Base-by-base conservation (phyloP, 1,140 invertebrate species). In the Pseudomyrmex cubaensis region DNA sequence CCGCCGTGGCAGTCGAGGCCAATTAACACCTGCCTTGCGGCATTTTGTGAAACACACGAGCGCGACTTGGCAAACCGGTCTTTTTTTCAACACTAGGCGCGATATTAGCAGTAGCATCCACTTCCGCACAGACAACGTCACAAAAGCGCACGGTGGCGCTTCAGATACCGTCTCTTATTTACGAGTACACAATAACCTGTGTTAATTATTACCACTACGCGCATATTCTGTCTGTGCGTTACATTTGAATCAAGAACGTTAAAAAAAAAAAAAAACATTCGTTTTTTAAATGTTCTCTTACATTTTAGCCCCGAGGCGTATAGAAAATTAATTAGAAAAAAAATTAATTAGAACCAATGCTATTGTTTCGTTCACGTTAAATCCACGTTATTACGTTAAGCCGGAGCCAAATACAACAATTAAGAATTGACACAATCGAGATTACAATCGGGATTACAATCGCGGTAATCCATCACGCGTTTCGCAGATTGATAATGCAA, bases 11-110 rank as follows among this genome's bases (percentile, higher is more conserved):
- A 80, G 87, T 63, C 77, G 76, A 74, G 61, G 87, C 82, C 86
- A 88, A 88, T 88, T 88, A 88, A 80, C 87, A 88, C 86, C 78
- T 88, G 86, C 73, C 87, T 72, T 59, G 86, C 74, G 86, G 86
- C 86, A 73, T 15, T 59, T 56, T 67, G 13, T 72, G 17, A 56
- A 35, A 48, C 15, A 13, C 13, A 10, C 85, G 50, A 80, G n/a
- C 64, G 56, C 59, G 10, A 54, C 44, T 44, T 9, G 20, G 44
- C 10, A 7, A 57, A 59, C 56, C 78, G 57, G 50, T 77, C 54
- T 73, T 25, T 70, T 85, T 86, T 87, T 70, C 54, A 48, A 48
- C 64, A 62, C 62, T 61, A 82, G 56, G 20, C 46, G 25, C 67
- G 57, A 83, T 82, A 63, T 50, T 61, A 56, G 25, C 52, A 66